phyloP scores from a whole-genome alignment of 2,888 invertebrate genomes.

The Notocelia uddmanniana region DNA sequence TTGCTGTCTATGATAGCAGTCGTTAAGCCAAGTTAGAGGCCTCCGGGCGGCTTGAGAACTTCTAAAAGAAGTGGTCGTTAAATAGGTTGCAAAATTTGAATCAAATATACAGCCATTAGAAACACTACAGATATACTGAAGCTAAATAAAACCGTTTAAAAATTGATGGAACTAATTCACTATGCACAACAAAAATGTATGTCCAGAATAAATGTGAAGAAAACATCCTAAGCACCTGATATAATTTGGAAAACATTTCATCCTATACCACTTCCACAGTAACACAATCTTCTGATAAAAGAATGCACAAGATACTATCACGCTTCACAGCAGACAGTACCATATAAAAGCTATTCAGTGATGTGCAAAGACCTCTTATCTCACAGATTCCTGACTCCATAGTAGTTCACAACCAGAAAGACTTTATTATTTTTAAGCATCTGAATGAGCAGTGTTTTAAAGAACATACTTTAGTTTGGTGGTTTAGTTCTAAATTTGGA shows the following conservation, averaged over 20 bases:
- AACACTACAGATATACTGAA: too few species aligned
- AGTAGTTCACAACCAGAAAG: background rate
- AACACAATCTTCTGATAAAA: background rate
- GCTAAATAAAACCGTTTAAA: too few species aligned
- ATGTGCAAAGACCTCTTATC: background rate
- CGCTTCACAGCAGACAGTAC: background rate
- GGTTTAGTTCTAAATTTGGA: background rate
- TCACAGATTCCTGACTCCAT: background rate
- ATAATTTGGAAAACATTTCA: conserved; percentile 8
- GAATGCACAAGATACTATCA: background rate
- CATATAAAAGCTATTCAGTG: background rate
- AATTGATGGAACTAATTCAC: too few species aligned
- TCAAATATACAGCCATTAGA: too few species aligned
- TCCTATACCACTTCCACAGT: background rate
- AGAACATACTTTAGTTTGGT: background rate
- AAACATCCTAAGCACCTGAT: background rate
- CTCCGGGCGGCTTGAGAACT: too few species aligned
- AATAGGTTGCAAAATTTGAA: too few species aligned
- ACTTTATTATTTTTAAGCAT: background rate
- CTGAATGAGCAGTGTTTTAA: background rate
- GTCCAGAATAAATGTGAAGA: background rate
- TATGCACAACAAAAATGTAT: too few species aligned
- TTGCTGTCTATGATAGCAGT: too few species aligned
- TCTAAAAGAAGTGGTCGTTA: too few species aligned
- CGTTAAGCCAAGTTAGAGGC: too few species aligned